Percentiles rank a stretch among this genome's conserved stretches.
Evolutionary conservation across 2,888 invertebrate species (phyloP).

Genomic region (Cantharis flavilabris): DNA sequence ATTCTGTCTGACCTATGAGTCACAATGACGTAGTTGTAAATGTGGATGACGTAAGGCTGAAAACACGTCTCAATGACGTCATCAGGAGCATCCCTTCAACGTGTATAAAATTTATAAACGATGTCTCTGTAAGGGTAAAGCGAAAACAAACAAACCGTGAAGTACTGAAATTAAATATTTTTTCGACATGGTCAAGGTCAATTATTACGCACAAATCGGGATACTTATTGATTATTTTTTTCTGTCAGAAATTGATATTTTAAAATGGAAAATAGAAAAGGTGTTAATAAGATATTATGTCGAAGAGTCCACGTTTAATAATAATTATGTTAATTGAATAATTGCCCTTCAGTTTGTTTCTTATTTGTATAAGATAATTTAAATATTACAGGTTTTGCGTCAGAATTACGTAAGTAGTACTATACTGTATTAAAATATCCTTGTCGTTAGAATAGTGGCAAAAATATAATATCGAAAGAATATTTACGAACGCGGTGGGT

Average conservation of each 20-base stretch:
- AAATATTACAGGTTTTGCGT: conserved; percentile 3
- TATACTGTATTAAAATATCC: conserved; percentile 3
- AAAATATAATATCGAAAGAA: neutral
- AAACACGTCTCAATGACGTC: conserved; percentile 47
- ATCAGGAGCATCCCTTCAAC: conserved; percentile 29
- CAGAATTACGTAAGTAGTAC: conserved; percentile 8
- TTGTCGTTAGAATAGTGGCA: neutral
- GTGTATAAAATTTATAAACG: neutral
- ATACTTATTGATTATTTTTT: neutral
- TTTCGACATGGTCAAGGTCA: neutral
- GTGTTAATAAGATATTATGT: neutral
- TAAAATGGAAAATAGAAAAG: neutral
- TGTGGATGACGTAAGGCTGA: conserved; percentile 46
- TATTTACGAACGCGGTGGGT: neutral
- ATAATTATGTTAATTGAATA: conserved; percentile 1
- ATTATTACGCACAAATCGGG: neutral
- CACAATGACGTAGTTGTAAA: conserved; percentile 49
- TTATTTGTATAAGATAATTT: conserved; percentile 10
- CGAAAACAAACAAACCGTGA: neutral
- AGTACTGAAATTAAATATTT: neutral
- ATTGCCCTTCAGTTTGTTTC: neutral
- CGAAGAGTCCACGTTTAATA: neutral
- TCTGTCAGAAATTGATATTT: neutral
- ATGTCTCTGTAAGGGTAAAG: neutral
- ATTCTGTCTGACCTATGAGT: conserved; percentile 37